Conservation (phyloP, 2,113 vertebrate species). For the Ictalurus punctatus region DNA sequence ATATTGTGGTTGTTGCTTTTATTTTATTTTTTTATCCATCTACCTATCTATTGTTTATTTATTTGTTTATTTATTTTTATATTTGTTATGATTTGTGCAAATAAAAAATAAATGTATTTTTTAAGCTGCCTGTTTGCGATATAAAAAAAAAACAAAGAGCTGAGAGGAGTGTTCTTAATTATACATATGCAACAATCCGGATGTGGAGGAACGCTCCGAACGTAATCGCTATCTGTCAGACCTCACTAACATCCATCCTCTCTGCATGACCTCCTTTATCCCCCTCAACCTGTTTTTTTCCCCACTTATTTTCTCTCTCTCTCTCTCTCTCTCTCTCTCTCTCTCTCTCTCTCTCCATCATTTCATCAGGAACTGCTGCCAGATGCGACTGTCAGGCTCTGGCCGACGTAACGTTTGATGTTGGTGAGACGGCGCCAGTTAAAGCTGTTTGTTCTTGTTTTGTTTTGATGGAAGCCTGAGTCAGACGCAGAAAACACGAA, state of each 20-base stretch:
- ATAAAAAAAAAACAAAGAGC: constrained; percentile 34
- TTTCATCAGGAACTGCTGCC: constrained; percentile 68
- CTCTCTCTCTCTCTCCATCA: constrained; percentile 46
- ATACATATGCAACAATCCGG: background rate
- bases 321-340: constrained; percentile 29
- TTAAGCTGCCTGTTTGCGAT: constrained; percentile 19
- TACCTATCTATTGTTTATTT: background rate
- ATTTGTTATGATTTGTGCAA: too few species aligned
- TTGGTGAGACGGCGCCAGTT: constrained; percentile 19
- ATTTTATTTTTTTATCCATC: background rate
- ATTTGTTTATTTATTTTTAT: too few species aligned
- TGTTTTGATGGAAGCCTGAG: constrained; percentile 55
- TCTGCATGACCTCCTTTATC: constrained; percentile 27
- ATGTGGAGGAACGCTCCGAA: constrained; percentile 16
- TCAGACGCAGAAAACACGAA: constrained; percentile 66
- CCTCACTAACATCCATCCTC: constrained; percentile 22
- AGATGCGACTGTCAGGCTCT: constrained; percentile 20
- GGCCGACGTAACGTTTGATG: constrained; percentile 17
- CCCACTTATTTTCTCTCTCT: background rate
- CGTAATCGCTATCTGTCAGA: constrained; percentile 39
- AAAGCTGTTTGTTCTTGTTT: constrained; percentile 57
- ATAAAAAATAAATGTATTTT: background rate
- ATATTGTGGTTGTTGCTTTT: background rate
- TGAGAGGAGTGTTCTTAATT: constrained; percentile 30
- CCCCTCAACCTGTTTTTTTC: background rate